A percentile compares a stretch with the other conserved stretches of the same genome.
Conservation (phyloP, 2,888 invertebrate species). For the Tachina grossa region DNA sequence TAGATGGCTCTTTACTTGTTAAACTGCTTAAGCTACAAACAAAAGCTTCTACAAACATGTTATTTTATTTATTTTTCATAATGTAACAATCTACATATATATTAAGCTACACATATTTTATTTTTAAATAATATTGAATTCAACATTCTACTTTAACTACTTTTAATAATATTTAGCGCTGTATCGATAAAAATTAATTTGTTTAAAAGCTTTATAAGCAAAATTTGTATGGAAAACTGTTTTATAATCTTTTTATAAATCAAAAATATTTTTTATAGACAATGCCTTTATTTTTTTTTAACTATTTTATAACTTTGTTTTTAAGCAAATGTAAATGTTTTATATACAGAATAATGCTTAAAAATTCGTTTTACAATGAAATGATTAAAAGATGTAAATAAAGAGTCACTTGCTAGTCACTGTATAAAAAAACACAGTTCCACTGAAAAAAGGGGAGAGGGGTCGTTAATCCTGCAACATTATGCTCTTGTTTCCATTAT, state of each 20-base stretch:
- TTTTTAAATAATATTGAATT: background rate
- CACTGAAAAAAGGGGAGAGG: background rate
- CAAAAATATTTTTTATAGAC: too few species aligned
- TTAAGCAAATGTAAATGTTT: background rate
- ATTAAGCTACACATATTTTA: too few species aligned
- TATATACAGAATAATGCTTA: slow-evolving; percentile 6
- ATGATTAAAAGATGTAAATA: slow-evolving; percentile 5
- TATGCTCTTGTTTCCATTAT: background rate
- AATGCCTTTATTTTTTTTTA: background rate
- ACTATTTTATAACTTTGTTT: background rate
- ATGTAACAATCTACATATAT: background rate
- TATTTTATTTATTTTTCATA: background rate
- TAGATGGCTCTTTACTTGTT: slow-evolving; percentile 1
- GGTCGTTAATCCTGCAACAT: background rate
- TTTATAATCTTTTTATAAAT: too few species aligned
- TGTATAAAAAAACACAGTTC: background rate
- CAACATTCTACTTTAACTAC: slow-evolving; percentile 39
- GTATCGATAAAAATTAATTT: too few species aligned
- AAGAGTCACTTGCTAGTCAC: slow-evolving; percentile 29
- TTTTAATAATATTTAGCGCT: background rate
- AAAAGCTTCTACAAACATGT: background rate
- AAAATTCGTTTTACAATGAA: slow-evolving; percentile 15
- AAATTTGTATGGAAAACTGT: too few species aligned
- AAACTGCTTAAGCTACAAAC: background rate
- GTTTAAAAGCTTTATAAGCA: too few species aligned